Evolutionary conservation across 2,797 vertebrate genomes (phyloP).

Genomic region (Sphenopsis melanotis): DNA sequence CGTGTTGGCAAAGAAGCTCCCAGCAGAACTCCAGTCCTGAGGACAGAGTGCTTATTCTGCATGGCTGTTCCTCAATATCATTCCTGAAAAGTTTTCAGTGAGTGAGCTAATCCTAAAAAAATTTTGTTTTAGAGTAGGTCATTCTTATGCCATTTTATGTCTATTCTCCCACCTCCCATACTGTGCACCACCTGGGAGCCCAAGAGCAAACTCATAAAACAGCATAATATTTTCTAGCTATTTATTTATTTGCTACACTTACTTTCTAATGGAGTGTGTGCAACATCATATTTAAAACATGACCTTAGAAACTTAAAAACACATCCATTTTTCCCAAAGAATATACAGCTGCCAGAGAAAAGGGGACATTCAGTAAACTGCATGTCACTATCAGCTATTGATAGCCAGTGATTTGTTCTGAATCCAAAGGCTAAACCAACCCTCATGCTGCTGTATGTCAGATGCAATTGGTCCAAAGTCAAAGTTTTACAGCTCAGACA

Average conservation of each 20-base stretch:
- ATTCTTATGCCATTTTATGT: background rate
- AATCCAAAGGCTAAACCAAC: slow-evolving; percentile 80
- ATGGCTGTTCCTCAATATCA: background rate
- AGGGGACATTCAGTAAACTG: slow-evolving; percentile 72
- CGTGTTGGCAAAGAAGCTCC: background rate
- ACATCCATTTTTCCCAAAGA: slow-evolving; percentile 52
- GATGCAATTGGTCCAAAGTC: slow-evolving; percentile 81
- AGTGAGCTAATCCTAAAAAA: background rate
- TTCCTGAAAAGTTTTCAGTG: background rate
- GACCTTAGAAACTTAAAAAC: slow-evolving; percentile 61
- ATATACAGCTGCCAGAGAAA: slow-evolving; percentile 68
- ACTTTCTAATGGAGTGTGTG: slow-evolving; percentile 28
- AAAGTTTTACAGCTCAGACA: slow-evolving; percentile 82
- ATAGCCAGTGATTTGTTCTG: slow-evolving; percentile 80
- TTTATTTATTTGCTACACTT: slow-evolving; percentile 51
- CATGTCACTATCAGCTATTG: slow-evolving; percentile 78
- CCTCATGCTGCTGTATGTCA: slow-evolving; percentile 81
- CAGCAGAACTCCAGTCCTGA: background rate
- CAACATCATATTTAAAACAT: slow-evolving; percentile 62
- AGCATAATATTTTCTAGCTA: background rate
- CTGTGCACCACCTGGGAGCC: background rate
- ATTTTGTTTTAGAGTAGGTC: background rate
- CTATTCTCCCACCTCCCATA: background rate
- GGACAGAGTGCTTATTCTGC: background rate
- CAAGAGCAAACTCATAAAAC: background rate